These are phyloP conservation scores for Eurystomus glaucurus DNA, from an alignment of 2,797 vertebrate genomes.

Conservation along the genomic window DNA sequence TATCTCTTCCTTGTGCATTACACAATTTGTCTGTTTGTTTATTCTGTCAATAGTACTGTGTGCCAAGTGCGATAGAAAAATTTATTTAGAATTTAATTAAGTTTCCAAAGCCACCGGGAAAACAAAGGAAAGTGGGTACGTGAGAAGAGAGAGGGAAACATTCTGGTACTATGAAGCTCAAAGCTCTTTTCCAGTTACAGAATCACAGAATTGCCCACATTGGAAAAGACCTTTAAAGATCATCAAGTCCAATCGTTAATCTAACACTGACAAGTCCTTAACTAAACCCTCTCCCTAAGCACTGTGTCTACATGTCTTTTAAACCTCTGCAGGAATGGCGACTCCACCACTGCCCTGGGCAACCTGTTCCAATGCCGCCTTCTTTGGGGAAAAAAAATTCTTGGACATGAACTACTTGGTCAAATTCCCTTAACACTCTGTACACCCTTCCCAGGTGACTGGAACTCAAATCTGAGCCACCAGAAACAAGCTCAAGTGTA, in stretches of 20 bases:
- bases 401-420: background rate
- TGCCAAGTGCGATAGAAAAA: background rate
- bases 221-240: no score
- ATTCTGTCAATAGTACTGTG: background rate
- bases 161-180: background rate
- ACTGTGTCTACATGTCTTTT: no score
- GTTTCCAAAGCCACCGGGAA: background rate
- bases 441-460: background rate
- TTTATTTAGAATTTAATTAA: constrained; percentile 31
- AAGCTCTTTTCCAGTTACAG: background rate
- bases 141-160: background rate
- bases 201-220: no score
- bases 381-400: background rate
- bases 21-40: background rate
- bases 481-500: background rate
- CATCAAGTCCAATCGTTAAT: no score
- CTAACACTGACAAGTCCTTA: no score
- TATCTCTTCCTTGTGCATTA: background rate
- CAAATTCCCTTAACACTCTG: accelerated
- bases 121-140: background rate
- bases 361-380: no score
- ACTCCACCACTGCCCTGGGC: no score
- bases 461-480: background rate
- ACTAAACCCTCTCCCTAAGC: no score
- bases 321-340: no score